phyloP scores from a whole-genome alignment of 2,113 vertebrate species.

The Riparia riparia region DNA sequence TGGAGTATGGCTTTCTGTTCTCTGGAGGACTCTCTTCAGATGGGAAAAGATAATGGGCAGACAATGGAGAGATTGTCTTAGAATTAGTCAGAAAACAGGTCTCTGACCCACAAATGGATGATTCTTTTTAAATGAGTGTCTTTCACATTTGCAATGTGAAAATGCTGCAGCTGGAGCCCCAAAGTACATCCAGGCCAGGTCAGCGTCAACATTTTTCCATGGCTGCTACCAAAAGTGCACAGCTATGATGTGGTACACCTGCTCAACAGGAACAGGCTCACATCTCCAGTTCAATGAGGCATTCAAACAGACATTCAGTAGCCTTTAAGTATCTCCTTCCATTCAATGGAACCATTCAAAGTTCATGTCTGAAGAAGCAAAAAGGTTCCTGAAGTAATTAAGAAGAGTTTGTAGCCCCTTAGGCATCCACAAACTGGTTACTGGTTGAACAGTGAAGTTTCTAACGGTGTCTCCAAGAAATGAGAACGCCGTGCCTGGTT shows the following conservation, averaged over 20 bases:
- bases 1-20: not conserved
- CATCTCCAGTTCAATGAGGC: not conserved
- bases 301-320: not conserved
- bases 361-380: not conserved
- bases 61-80: not conserved
- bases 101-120: not conserved
- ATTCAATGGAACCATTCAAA: not conserved
- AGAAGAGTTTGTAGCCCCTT: not conserved
- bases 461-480: not conserved
- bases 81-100: not conserved
- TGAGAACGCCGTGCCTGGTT: not conserved
- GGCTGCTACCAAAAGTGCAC: not conserved
- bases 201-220: not conserved
- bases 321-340: not conserved
- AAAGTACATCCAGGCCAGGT: not conserved
- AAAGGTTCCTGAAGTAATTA: not conserved
- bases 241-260: not conserved
- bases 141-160: not conserved
- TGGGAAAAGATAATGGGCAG: not conserved
- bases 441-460: not conserved
- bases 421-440: not conserved
- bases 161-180: not conserved
- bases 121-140: not conserved
- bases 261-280: not conserved
- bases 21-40: accelerated